Base-by-base conservation (phyloP, 2,113 vertebrate species). In the Gymnarchus niloticus region DNA sequence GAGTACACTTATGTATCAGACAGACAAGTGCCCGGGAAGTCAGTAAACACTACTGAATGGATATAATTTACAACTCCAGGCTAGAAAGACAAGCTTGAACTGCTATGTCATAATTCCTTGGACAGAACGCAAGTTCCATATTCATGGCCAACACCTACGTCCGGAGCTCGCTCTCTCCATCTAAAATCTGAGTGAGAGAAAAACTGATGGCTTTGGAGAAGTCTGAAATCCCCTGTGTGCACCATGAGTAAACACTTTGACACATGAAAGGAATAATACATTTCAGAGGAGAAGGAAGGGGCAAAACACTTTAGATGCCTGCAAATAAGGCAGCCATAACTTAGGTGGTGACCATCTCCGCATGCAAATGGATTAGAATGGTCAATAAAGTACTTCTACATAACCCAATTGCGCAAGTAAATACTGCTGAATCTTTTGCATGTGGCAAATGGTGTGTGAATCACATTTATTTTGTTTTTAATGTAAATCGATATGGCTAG, bases 151-250 rank as follows among this genome's bases (percentile, higher is more conserved):
- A 69, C 51, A 81, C 81, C 81, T 83, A 28, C 51, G 21, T 57
- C 21, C n/a, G 25, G 37, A 37, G 76, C 86, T 48, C 48, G 49
- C 84, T 17, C 73, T 25, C 17, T 33, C 54, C 14, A n/a, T n/a
- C n/a, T 41, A 37, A 56, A 37, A 41, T 48, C 12, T 21, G 52
- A 69, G 48, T 49, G 49, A 86, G 83, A 81, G 44, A 81, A 88
- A 88, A 77, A 84, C 12, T 10, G 21, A n/a, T 41, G 28, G 33
- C 87, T 88, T 85, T 85, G 83, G 77, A 82, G 59, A 84, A n/a
- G n/a, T 54, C 33, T 33, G 21, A 41, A 69, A 37, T 1, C 81
- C 61, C 77, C 81, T 6, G 49, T 46, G 23, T 46, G 48, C 59
- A 73, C 52, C 33, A 37, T 4, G 48, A 25, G 48, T 57, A 56